Conservation (phyloP, 2,797 vertebrate genomes). For the Mionectes olivaceus region DNA sequence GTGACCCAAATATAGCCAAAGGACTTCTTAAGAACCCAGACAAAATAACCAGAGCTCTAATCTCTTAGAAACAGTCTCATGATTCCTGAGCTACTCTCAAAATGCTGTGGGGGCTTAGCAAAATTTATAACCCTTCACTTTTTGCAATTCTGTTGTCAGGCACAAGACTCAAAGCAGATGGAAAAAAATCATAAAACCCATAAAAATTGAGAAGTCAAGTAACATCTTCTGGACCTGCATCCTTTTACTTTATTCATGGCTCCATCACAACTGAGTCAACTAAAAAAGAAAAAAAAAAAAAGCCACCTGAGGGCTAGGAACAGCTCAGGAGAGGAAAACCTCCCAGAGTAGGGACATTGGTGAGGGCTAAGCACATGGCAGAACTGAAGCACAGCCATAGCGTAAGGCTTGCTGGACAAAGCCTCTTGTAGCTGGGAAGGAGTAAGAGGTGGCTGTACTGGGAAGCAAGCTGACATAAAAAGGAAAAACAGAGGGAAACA, state of each 20-base stretch:
- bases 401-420: neutral
- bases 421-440: neutral
- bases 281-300: fast-evolving
- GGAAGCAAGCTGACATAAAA: neutral
- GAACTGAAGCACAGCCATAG: neutral
- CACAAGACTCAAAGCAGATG: neutral
- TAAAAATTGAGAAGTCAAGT: neutral
- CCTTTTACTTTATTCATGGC: neutral
- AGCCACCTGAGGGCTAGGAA: neutral
- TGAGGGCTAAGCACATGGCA: neutral
- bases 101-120: neutral
- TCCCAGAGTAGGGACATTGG: too few species aligned
- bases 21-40: neutral
- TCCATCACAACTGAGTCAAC: fast-evolving
- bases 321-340: neutral
- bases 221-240: neutral
- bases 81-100: neutral
- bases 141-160: neutral
- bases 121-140: neutral
- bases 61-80: neutral
- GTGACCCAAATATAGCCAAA: neutral
- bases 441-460: neutral
- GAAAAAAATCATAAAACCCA: fast-evolving
- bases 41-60: neutral
- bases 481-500: neutral